Percentiles rank a stretch among this genome's conserved stretches.
These are phyloP conservation scores for Timandra comae DNA, from an alignment of 2,888 invertebrate genomes.

Conservation along the genomic window DNA sequence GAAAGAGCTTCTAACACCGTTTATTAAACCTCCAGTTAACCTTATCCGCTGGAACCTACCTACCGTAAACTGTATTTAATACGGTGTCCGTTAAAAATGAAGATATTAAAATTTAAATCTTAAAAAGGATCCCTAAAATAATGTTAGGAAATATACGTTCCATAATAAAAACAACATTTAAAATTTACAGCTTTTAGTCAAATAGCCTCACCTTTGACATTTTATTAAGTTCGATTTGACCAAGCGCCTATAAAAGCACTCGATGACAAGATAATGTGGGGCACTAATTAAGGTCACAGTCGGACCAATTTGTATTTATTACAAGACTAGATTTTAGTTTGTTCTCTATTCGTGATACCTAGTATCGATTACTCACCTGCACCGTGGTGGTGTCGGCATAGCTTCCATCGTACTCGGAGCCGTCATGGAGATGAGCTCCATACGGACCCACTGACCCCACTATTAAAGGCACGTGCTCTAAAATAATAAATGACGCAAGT, in stretches of 20 bases:
- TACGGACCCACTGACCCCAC: slow-evolving; percentile 96
- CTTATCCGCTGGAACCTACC: slow-evolving; percentile 14
- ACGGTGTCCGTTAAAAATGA: slow-evolving; percentile 14
- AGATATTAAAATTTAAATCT: slow-evolving; percentile 15
- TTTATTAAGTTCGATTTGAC: slow-evolving; percentile 41
- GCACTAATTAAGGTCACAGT: slow-evolving; percentile 25
- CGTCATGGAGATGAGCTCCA: slow-evolving; percentile 92
- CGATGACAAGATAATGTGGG: slow-evolving; percentile 32
- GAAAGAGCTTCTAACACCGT: slow-evolving; percentile 20
- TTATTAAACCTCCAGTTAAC: slow-evolving; percentile 25
- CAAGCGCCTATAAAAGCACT: slow-evolving; percentile 33
- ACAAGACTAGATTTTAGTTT: neutral
- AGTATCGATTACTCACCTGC: slow-evolving; percentile 50
- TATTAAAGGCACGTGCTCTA: slow-evolving; percentile 76
- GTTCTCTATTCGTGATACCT: neutral
- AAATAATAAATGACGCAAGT: slow-evolving; percentile 20
- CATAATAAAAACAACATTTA: slow-evolving; percentile 42
- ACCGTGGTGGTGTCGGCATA: slow-evolving; percentile 82
- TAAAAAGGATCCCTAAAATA: slow-evolving; percentile 31
- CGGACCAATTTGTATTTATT: slow-evolving; percentile 13
- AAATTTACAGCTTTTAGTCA: slow-evolving; percentile 40
- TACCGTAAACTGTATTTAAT: slow-evolving; percentile 19
- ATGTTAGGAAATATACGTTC: slow-evolving; percentile 22
- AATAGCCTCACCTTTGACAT: slow-evolving; percentile 36
- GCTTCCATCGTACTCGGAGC: slow-evolving; percentile 94